Evolutionary conservation across 2,888 invertebrate genomes (phyloP), one percentile per base, ranked within the genome.

Genomic region (Mongoloraphidia duomilia): DNA sequence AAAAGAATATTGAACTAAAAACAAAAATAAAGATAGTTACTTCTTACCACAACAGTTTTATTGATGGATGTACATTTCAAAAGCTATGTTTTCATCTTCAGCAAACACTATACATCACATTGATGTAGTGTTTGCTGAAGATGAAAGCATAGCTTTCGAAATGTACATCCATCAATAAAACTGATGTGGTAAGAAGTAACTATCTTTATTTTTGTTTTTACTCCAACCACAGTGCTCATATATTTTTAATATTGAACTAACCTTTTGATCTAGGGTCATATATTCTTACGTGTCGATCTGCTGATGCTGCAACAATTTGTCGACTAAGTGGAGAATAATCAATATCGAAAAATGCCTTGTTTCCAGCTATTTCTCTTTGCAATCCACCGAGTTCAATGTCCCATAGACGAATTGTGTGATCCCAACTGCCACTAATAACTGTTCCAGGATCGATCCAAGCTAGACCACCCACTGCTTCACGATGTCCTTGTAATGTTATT

Each of bases 321-420:
- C 79, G 79, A 58, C 78, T 85, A 14, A 87, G 61, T 0, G 79
- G 77, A 1, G 94, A 94, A 74, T 87, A 89, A 56, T 88, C 83
- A 3, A 87, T 72, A 61, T 84, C 84, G 55, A 96, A 84, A 65
- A 91, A 91, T 9, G 93, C 88, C 68, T 95, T 95, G 61, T 90
- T 88, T 12, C 91, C 90, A 51, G 80, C 80, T 57, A 92, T 75
- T 66, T 91, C 88, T 41, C 82, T 78, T 64, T 86, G 89, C 41
- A 92, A 79, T 37, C 83, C 85, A 44, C 86, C 88, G 39, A 45
- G 9, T 60, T 89, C 86, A 41, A 88, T 75, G 66, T 98, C 96
- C 97, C 97, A 98, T 9, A 94, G 65, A 65, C 89, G 85, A 12
- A 98, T 72, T 1, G 94, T 87, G 63, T 97, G 95, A 71, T 98